Evolutionary conservation across 1,140 invertebrate genomes (phyloP).

Genomic region (Hermetia illucens): DNA sequence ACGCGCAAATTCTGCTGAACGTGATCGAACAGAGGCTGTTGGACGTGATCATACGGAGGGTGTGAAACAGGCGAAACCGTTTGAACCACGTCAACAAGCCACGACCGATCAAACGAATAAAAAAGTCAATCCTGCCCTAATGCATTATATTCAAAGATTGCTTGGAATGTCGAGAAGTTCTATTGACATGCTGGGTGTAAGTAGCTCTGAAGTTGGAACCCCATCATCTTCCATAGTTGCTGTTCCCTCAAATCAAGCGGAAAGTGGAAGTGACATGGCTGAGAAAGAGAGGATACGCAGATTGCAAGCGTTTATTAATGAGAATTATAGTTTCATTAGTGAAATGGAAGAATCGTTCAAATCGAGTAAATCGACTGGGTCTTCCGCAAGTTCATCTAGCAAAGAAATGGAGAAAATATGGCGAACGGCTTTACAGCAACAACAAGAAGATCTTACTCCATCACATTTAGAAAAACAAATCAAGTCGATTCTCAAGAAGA

Average conservation of each 20-base stretch:
- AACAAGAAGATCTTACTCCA: slow-evolving; percentile 2
- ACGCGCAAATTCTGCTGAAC: neutral
- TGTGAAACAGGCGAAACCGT: neutral
- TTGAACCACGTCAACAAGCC: neutral
- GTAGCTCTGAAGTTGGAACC: slow-evolving; percentile 17
- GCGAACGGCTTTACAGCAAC: slow-evolving; percentile 10
- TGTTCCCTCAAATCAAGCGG: slow-evolving; percentile 10
- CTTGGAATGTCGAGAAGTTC: slow-evolving; percentile 17
- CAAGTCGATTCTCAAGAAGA: neutral
- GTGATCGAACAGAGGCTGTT: neutral
- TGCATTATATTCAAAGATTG: slow-evolving; percentile 22
- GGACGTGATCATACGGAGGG: neutral
- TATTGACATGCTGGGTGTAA: slow-evolving; percentile 13
- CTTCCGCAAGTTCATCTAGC: slow-evolving; percentile 5
- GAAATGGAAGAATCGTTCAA: slow-evolving; percentile 21
- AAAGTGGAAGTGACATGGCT: neutral
- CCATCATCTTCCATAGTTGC: slow-evolving; percentile 19
- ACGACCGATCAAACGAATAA: neutral
- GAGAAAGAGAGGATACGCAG: slow-evolving; percentile 11
- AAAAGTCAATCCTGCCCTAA: slow-evolving; percentile 17
- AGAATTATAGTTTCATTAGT: slow-evolving; percentile 22
- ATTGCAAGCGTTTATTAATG: slow-evolving; percentile 19
- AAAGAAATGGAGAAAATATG: slow-evolving; percentile 15
- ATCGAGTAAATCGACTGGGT: neutral
- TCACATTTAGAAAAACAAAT: too few relatives aligned